Conservation (phyloP, 2,888 invertebrate genomes). For the Pristionchus exspectatus region DNA sequence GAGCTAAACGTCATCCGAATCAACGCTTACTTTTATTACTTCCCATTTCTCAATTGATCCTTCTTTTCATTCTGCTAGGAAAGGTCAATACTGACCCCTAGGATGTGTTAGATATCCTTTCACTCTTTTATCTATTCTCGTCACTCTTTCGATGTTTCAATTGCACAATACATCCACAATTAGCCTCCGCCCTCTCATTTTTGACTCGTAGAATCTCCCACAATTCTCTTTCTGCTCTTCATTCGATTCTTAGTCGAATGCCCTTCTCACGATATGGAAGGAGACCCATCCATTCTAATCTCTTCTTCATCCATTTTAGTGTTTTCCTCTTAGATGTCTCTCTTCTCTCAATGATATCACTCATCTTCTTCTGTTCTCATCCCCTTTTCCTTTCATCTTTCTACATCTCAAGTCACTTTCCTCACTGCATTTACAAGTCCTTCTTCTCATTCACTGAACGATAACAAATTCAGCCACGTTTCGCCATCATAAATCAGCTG, state of each 20-base stretch:
- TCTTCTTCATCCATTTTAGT: conserved; percentile 12
- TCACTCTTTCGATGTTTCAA: conserved; percentile 2
- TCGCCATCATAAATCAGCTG: neutral
- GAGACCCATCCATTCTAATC: neutral
- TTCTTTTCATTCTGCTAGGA: neutral
- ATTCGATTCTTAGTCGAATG: neutral
- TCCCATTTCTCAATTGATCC: neutral
- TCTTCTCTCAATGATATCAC: neutral
- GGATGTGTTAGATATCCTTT: neutral
- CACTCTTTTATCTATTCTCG: neutral
- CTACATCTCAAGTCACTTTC: neutral
- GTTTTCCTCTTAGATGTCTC: neutral
- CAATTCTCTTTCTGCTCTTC: neutral
- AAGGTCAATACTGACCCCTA: neutral
- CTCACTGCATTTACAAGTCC: neutral
- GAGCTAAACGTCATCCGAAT: conserved; percentile 41
- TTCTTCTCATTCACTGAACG: neutral
- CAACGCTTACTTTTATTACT: conserved; percentile 8
- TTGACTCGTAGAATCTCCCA: neutral
- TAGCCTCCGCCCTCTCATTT: neutral
- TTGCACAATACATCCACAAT: conserved; percentile 5
- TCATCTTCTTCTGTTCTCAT: neutral
- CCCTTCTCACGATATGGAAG: neutral
- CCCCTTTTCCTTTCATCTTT: neutral
- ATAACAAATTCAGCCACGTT: neutral